Percentiles rank a stretch among this genome's conserved stretches.
These are phyloP conservation scores for Lepus oiostolus DNA, from an alignment of 2,797 vertebrate genomes.

Conservation along the genomic window DNA sequence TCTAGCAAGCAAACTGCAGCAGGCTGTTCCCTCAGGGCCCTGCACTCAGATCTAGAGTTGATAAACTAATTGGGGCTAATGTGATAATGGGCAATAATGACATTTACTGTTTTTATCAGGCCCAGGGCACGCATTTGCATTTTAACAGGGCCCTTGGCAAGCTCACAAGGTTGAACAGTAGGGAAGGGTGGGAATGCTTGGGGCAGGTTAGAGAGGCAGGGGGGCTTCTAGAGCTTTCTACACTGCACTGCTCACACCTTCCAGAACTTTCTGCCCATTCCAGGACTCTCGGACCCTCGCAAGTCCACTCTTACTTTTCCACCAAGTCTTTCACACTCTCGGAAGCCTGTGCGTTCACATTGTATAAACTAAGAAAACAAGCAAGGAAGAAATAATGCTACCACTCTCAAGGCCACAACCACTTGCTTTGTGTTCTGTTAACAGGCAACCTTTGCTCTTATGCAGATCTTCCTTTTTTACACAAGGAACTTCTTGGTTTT, in stretches of 20 bases:
- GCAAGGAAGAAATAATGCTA: not conserved
- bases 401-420: not conserved
- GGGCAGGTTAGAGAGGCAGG: not conserved
- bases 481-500: conserved; percentile 55
- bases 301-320: too few relatives aligned
- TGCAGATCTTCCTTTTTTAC: conserved; percentile 40
- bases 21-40: conserved; percentile 66
- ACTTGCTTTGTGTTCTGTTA: not conserved
- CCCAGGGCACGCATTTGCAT: conserved; percentile 49
- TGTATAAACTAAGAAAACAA: not conserved
- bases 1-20: conserved; percentile 46
- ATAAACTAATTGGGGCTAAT: conserved; percentile 85
- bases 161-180: not conserved
- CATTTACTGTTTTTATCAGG: conserved; percentile 75
- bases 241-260: not conserved
- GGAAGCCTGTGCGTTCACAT: not conserved
- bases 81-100: conserved; percentile 82
- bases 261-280: not conserved
- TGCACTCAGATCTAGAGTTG: conserved; percentile 77
- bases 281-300: not conserved
- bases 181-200: not conserved
- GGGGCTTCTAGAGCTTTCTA: not conserved
- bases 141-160: conserved; percentile 69
- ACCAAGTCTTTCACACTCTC: not conserved
- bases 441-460: not conserved